Base-by-base conservation (phyloP, 2,113 vertebrate genomes). In the Nematolebias whitei region DNA sequence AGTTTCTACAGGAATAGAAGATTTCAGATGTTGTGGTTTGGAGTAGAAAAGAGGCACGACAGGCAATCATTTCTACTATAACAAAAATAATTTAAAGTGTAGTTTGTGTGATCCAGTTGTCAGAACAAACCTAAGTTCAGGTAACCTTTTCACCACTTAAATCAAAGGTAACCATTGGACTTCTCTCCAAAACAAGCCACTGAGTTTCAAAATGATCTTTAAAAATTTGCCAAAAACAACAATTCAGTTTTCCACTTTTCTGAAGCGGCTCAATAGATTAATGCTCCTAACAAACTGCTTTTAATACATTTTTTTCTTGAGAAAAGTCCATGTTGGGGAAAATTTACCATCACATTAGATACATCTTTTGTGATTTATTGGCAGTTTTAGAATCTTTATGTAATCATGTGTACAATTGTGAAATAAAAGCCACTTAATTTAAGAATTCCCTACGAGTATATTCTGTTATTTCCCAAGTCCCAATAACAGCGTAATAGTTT, bases 221-320 rank as follows among this genome's bases (percentile, higher is more conserved):
- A 84, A 85, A 89, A 86, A 78, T 79, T 49, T 82, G 57, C 76
- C 19, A 13, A 74, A 80, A 79, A 89, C 83, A 83, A 85, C 86
- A 85, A 89, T 90, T 90, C 90, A 87, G 74, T 82, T 53, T 18
- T 63, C 76, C 76, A 84, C 88, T 80, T 89, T 90, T 82, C 78
- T 35, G 1, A 35, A 35, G 32, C 43, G 79, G 85, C 84, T 86
- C 86, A 91, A 87, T 85, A 76, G 80, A 87, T 87, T 79, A 76
- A 63, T 71, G 73, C 79, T 82, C 70, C 73, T 54, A 69, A 74
- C 77, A 86, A 87, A 92, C 89, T 87, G 79, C 82, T 85, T 88
- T 74, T 80, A 65, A 68, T 26, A 20, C 65, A 58, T 3, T 29
- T 70, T 38, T 71, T 23, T 11, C 71, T 71, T 47, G 71, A 68